phyloP scores from a whole-genome alignment of 37 sponge, comb jelly and placozoan species.

The Geodia barretti region DNA sequence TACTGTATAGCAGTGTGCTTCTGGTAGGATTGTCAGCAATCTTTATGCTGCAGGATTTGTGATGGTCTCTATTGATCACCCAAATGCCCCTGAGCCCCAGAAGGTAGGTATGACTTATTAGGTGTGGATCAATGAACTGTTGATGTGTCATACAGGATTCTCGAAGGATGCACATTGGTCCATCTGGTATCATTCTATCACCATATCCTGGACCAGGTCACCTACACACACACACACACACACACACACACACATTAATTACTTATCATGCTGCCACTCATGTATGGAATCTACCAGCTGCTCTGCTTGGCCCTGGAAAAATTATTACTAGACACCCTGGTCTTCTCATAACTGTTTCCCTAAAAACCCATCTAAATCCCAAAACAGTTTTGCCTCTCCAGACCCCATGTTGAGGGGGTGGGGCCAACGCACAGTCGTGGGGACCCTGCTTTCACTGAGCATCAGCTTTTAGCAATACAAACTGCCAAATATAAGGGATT shows the following conservation, averaged over 20 bases:
- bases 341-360: too few relatives aligned
- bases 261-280: too few relatives aligned
- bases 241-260: not conserved
- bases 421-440: too few relatives aligned
- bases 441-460: too few relatives aligned
- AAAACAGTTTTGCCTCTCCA: too few relatives aligned
- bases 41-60: slow-evolving; percentile 54
- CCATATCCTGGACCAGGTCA: slow-evolving; percentile 58
- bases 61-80: slow-evolving; percentile 84
- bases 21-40: not conserved
- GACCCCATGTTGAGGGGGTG: too few relatives aligned
- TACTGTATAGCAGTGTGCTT: not conserved
- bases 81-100: slow-evolving; percentile 52
- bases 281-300: too few relatives aligned
- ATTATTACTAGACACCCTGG: too few relatives aligned
- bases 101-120: slow-evolving; percentile 4
- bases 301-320: too few relatives aligned
- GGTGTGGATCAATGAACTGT: not conserved
- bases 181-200: slow-evolving; percentile 62
- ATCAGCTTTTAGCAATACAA: too few relatives aligned
- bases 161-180: slow-evolving; percentile 60
- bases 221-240: not conserved
- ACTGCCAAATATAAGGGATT: too few relatives aligned
- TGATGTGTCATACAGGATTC: slow-evolving; percentile 34
- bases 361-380: too few relatives aligned